These are phyloP conservation scores for Scrobipalpa atriplicella DNA, from an alignment of 2,888 invertebrate genomes.

Conservation along the genomic window DNA sequence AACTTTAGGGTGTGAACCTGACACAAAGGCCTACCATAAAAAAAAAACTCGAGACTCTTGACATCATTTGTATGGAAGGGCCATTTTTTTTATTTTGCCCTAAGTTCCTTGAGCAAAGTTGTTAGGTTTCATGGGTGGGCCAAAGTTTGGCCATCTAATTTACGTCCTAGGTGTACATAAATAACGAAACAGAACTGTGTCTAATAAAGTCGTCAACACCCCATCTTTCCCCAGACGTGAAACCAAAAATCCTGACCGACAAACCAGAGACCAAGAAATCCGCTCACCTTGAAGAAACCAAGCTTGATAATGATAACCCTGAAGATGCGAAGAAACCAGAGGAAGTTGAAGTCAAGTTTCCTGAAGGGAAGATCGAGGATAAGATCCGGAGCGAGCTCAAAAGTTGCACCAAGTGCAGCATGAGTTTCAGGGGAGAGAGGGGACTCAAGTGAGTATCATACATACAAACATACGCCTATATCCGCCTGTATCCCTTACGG, in stretches of 20 bases:
- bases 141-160: too few species aligned
- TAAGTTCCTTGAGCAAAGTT: too few species aligned
- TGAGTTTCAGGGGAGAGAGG: constrained; percentile 64
- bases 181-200: too few species aligned
- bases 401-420: constrained; percentile 58
- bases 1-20: too few species aligned
- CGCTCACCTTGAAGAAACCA: neutral
- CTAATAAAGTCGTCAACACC: neutral
- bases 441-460: constrained; percentile 59
- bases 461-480: neutral
- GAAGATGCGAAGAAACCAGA: constrained; percentile 3
- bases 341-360: neutral
- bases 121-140: too few species aligned
- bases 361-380: constrained; percentile 17
- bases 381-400: constrained; percentile 41
- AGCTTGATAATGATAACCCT: neutral
- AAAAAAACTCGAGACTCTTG: too few species aligned
- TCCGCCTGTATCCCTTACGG: too few species aligned
- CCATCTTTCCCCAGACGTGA: constrained; percentile 54
- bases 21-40: too few species aligned
- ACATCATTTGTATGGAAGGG: too few species aligned
- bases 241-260: constrained; percentile 56
- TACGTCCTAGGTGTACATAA: too few species aligned
- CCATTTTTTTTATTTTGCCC: too few species aligned
- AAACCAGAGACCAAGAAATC: constrained; percentile 42